Evolutionary conservation across 2,888 invertebrate genomes (phyloP).

Genomic region (Scrobipalpa costella): DNA sequence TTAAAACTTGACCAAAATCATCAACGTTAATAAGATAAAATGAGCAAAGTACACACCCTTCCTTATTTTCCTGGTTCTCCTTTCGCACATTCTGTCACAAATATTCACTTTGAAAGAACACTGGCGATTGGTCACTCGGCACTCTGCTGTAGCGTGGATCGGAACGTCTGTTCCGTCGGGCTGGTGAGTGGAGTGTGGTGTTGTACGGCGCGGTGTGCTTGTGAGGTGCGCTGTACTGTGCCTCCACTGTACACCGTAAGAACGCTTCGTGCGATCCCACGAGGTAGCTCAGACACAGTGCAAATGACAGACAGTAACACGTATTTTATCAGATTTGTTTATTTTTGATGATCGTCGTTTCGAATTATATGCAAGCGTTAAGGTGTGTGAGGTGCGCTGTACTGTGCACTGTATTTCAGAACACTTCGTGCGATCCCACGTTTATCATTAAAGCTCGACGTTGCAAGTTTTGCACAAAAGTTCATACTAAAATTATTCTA

Average conservation of each 20-base stretch:
- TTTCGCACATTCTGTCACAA: constrained; percentile 63
- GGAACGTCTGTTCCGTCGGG: neutral
- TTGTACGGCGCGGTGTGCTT: neutral
- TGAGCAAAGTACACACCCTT: constrained; percentile 48
- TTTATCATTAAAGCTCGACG: no score
- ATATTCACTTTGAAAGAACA: constrained; percentile 14
- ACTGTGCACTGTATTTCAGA: no score
- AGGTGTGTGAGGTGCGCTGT: no score
- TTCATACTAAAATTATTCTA: no score
- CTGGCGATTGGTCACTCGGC: constrained; percentile 13
- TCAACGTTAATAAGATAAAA: neutral
- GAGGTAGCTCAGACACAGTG: no score
- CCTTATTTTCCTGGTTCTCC: constrained; percentile 59
- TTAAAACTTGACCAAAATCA: neutral
- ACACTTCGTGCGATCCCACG: no score
- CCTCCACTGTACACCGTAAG: neutral
- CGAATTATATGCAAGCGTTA: no score
- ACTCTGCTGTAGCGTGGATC: neutral
- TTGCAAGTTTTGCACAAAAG: no score
- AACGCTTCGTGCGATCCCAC: no score
- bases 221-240: neutral
- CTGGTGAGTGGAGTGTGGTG: constrained; percentile 2
- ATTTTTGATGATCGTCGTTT: no score
- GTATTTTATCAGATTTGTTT: no score
- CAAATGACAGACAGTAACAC: no score